Conservation (phyloP, 2,797 vertebrate species). For the Neostethus bicornis region DNA sequence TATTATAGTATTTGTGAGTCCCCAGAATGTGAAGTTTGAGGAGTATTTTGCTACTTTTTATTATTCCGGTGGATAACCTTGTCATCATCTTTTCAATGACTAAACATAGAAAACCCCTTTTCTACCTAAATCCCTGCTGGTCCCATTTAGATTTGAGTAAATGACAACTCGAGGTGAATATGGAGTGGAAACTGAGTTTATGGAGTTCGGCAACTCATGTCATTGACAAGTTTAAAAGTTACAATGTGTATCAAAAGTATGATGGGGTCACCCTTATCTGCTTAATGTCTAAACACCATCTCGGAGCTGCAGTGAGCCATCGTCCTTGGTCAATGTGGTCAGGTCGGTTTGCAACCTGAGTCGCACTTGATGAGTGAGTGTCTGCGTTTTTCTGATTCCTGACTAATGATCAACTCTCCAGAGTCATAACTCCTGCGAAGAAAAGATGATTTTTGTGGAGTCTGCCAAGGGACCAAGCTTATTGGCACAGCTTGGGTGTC, state of each 20-base stretch:
- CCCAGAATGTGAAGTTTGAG: not conserved
- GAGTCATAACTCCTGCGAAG: constrained; percentile 77
- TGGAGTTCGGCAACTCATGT: not conserved
- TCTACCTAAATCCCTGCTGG: not conserved
- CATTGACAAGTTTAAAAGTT: constrained; percentile 1
- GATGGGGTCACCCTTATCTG: not conserved
- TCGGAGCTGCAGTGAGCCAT: constrained; percentile 25
- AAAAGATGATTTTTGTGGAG: constrained; percentile 64
- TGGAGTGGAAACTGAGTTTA: not conserved
- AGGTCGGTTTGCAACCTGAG: constrained; percentile 31
- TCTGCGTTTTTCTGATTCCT: constrained; percentile 67
- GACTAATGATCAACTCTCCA: constrained; percentile 73
- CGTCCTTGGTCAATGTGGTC: constrained; percentile 26
- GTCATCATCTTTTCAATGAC: not conserved
- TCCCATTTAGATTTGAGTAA: not conserved
- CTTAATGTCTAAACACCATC: constrained; percentile 16
- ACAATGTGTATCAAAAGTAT: constrained; percentile 3
- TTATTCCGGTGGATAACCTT: not conserved
- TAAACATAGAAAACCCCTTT: not conserved
- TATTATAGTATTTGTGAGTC: not conserved
- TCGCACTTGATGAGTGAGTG: constrained; percentile 40
- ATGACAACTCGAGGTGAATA: not conserved
- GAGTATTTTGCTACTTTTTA: not conserved
- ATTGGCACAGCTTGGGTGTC: constrained; percentile 76
- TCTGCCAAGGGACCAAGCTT: constrained; percentile 76